Base-by-base conservation (phyloP, 2,888 invertebrate genomes). In the Plebejus argus region DNA sequence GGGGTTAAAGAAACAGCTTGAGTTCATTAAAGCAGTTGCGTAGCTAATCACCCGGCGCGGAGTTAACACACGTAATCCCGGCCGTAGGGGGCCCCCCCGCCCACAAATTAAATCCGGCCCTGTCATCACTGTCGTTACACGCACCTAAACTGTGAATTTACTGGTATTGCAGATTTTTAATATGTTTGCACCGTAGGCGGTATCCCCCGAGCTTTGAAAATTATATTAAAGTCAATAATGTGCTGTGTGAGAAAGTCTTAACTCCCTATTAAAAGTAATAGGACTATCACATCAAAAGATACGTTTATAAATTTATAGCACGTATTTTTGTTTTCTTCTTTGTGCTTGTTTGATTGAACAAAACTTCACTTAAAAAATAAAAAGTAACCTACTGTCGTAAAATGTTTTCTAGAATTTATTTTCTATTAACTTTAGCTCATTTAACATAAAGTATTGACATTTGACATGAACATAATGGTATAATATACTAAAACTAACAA, bases 21-120 rank as follows among this genome's bases (percentile, higher is more conserved):
- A 66, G 28, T 66, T 28, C 66, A 66, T 66, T 66, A 66, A 33
- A 66, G 6, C 66, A 66, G 66, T 66, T 33, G 66, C 28, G 66
- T 66, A 33, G 66, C 66, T 66, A 66, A 66, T 66, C 66, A 28
- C 28, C 15, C 4, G 66, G 66, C 8, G 66, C 66, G 33, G 66
- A 66, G 66, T 66, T 66, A 66, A 72, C 45, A 72, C 78, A 76
- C 81, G 81, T 83, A 84, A 85, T 84, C 84, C 83, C 78, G 80
- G 82, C 81, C 80, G 77, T 78, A 74, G 56, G 74, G 77, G 79
- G 78, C 79, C 80, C 78, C 78, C 76, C 72, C 28, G 49, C 33
- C 28, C 49, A 18, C 74, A 74, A 28, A 74, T 74, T 74, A 49
- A 53, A 74, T 74, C 28, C 45, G 23, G 49, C 53, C 53, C 74